Evolutionary conservation across 2,888 invertebrate genomes (phyloP), one percentile per base, ranked within the genome.

Genomic region (Masnerella sp.): DNA sequence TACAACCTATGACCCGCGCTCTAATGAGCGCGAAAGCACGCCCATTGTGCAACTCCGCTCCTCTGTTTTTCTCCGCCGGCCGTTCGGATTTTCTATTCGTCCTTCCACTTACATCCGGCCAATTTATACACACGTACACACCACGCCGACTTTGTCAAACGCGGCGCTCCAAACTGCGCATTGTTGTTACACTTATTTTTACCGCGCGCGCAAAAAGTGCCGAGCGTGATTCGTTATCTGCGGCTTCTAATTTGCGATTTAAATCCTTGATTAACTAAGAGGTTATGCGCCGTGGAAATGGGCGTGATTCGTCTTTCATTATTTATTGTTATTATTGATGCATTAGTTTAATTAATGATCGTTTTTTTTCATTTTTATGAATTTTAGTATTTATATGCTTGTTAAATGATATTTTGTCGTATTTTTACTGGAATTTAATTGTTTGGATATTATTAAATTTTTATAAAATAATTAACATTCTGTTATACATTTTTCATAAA

Each of bases 21-120:
- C 82, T 85, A 84, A 85, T 83, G 84, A 85, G 82, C 82, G 80
- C 79, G 81, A 77, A 74, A 82, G 80, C 82, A 78, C 78, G 80
- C 83, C 83, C 82, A 84, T 84, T 84, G 83, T 84, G 78, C 52
- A 78, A 56, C 67, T 67, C 54, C 69, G 64, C 59, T 65, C 36
- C 34, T 38, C 61, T 67, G 62, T 67, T 67, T 65, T 62, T 71
- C 65, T 71, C 40, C 71, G 58, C 62, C 70, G 54, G 28, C 40
- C 49, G 56, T 17, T 47, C 45, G 72, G 25, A 69, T 77, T 75
- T 69, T 75, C 70, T 71, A 62, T 75, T 62, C 65, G 70, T 70
- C 54, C 70, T 54, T 47, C 62, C 40, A 52, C 51, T 56, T 62
- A 62, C 67, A 71, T 71, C 65, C 72, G 59, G 72, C 72, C 72